These are phyloP conservation scores for Pseudotriccus pelzelni DNA, from an alignment of 2,797 vertebrate genomes.

Conservation along the genomic window DNA sequence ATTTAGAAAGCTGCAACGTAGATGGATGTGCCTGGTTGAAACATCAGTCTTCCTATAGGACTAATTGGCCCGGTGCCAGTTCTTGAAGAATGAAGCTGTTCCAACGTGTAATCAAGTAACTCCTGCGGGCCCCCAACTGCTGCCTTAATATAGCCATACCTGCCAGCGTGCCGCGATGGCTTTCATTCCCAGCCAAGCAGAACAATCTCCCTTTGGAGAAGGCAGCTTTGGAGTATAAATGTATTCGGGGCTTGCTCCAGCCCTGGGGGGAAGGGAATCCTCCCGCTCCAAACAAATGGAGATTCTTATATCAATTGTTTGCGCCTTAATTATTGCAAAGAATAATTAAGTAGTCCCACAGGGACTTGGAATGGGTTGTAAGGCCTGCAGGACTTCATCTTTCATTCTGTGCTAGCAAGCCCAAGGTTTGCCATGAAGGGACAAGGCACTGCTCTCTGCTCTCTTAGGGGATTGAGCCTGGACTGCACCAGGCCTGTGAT, in stretches of 20 bases:
- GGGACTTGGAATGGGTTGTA: conserved; percentile 4
- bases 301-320: conserved; percentile 50
- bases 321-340: conserved; percentile 61
- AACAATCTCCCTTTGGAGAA: conserved; percentile 62
- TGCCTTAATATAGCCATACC: conserved; percentile 59
- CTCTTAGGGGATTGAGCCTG: conserved; percentile 2
- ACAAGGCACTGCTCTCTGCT: conserved; percentile 1
- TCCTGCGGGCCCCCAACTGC: conserved; percentile 55
- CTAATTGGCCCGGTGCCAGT: conserved; percentile 62
- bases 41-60: conserved; percentile 52
- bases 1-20: conserved; percentile 24
- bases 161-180: conserved; percentile 5
- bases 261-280: conserved; percentile 37
- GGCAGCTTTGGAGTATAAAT: conserved; percentile 44
- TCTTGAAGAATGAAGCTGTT: conserved; percentile 65
- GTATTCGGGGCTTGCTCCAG: conserved; percentile 2
- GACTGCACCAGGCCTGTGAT: background rate
- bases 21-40: conserved; percentile 52
- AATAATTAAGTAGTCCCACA: conserved; percentile 50
- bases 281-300: conserved; percentile 26
- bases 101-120: conserved; percentile 63
- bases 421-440: conserved; percentile 1
- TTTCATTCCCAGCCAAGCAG: conserved; percentile 64
- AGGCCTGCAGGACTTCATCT: background rate
- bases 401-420: conserved; percentile 14